Base-by-base conservation (phyloP, 2,797 vertebrate genomes). In the Todus mexicanus region DNA sequence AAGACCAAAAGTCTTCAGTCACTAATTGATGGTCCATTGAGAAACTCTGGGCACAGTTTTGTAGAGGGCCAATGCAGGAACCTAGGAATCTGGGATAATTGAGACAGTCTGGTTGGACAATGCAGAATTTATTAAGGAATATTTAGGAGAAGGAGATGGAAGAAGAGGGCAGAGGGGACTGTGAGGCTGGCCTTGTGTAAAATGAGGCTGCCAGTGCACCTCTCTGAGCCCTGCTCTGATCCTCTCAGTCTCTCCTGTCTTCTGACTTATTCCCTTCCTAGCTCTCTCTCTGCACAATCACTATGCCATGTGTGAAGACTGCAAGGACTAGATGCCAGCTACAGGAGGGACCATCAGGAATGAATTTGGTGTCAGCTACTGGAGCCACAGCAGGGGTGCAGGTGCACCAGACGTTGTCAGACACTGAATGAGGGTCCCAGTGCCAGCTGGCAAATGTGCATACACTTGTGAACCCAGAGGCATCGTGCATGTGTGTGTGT, bases 401-500 rank as follows among this genome's bases (percentile, higher is more conserved):
- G 20, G 20, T 84, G 13, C 29, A 35, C 9, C 17, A 15, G 38
- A 7, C 16, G 51, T 17, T 11, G 31, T 19, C 22, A n/a, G 27
- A 33, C 14, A 37, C n/a, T 5, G 0, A 53, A 20, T 7, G 26
- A 75, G 12, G 2, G 12, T 70, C 26, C 59, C 13, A 8, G 10
- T 19, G 8, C 19, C 38, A 17, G 38, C 26, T 22, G 25, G 27
- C 1, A 1, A 12, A 15, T 4, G 6, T 29, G 12, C 3, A 0
- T 17, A 15, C 1, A 0, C 29, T 22, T 29, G n/a, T 53, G 48
- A 69, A 47, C 11, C 12, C 43, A 33, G 12, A 20, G 12, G 16
- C 9, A 4, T 15, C 5, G 0, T 25, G 11, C 26, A 10, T 60
- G 22, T 23, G 6, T 37, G 23, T 18, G 8, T 48, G 35, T 43